Percentiles rank a stretch among this genome's conserved stretches.
phyloP scores from a whole-genome alignment of 1,140 invertebrate genomes.

The Lepidurus packardi region DNA sequence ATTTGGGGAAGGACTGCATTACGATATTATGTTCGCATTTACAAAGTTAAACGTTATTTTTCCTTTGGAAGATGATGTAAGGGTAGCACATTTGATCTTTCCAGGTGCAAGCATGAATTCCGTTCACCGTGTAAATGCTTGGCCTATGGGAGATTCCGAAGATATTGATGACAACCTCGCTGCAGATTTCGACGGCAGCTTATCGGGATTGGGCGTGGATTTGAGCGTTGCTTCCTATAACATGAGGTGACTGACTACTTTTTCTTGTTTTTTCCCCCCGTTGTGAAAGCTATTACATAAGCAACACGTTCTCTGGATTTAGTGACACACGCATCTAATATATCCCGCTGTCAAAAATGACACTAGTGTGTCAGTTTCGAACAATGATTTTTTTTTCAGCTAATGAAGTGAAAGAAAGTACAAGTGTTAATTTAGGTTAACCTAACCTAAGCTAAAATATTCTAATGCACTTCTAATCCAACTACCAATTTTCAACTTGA shows the following conservation, averaged over 20 bases:
- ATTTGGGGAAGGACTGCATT: neutral
- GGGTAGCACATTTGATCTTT: no score
- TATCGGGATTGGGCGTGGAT: conserved; percentile 68
- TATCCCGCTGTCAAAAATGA: no score
- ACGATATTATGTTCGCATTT: neutral
- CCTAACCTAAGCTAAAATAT: neutral
- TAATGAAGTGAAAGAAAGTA: neutral
- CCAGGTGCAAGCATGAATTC: neutral
- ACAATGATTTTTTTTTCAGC: no score
- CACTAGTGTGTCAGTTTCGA: no score
- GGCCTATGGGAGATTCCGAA: conserved; percentile 47
- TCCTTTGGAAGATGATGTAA: neutral
- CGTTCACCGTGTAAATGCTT: conserved; percentile 35
- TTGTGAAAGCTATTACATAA: no score
- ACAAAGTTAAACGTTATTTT: neutral
- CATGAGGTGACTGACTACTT: conserved; percentile 55
- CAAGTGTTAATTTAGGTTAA: no score
- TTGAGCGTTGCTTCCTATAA: conserved; percentile 63
- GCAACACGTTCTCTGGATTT: no score
- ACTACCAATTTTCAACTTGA: no score
- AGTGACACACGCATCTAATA: no score
- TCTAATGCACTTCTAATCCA: neutral
- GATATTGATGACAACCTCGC: conserved; percentile 63
- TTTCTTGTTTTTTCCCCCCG: no score
- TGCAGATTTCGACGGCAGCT: conserved; percentile 69